Evolutionary conservation across 2,888 invertebrate genomes (phyloP).

Genomic region (Adelphocoris suturalis): DNA sequence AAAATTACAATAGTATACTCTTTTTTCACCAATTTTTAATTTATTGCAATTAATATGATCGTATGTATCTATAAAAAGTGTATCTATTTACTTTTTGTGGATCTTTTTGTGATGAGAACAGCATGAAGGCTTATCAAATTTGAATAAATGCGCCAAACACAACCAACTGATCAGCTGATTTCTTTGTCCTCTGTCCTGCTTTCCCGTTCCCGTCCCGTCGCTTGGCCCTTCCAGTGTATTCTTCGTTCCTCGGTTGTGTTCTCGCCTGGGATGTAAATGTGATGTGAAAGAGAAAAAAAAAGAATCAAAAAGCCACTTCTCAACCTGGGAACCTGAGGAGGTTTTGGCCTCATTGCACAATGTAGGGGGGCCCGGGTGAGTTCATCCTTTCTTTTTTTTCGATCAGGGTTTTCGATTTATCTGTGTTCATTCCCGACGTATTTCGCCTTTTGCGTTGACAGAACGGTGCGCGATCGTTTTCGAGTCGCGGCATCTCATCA

Average conservation of each 20-base stretch:
- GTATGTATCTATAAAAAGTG: too few species aligned
- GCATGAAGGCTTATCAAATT: neutral
- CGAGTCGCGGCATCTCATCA: neutral
- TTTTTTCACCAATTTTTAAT: too few species aligned
- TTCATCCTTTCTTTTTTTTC: neutral
- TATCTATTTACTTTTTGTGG: too few species aligned
- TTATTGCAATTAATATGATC: too few species aligned
- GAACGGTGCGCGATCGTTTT: neutral
- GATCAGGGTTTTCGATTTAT: neutral
- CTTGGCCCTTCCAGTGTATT: neutral
- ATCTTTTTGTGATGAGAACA: too few species aligned
- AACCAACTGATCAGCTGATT: neutral
- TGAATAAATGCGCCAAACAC: neutral
- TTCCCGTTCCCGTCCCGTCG: neutral
- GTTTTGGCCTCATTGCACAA: constrained; percentile 26
- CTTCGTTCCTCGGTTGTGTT: neutral
- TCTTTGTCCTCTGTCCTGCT: neutral
- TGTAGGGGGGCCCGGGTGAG: constrained; percentile 17
- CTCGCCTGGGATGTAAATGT: neutral
- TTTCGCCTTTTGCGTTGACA: neutral
- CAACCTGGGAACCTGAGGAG: constrained; percentile 34
- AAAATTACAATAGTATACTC: too few species aligned
- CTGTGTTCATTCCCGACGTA: neutral
- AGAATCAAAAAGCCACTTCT: neutral
- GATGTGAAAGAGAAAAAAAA: neutral